Evolutionary conservation across 2,113 vertebrate genomes (phyloP).

Genomic region (Gnathonemus longibarbis): DNA sequence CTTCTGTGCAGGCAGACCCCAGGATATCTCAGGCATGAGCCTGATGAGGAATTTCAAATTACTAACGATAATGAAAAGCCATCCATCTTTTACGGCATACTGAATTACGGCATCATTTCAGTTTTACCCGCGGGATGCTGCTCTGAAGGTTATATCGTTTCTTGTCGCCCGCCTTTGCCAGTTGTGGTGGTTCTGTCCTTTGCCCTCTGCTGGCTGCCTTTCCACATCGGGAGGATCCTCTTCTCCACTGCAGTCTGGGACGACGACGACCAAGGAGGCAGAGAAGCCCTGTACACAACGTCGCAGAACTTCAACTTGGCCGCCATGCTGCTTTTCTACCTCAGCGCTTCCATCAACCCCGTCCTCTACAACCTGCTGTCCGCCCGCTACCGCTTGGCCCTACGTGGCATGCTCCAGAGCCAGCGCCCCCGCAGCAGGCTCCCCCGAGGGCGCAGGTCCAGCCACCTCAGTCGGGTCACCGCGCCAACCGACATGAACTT

Average conservation of each 20-base stretch:
- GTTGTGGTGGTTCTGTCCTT: slow-evolving; percentile 78
- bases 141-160: neutral
- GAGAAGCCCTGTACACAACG: slow-evolving; percentile 42
- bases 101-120: neutral
- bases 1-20: neutral
- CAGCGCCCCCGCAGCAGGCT: slow-evolving; percentile 13
- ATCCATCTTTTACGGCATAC: neutral
- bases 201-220: slow-evolving; percentile 79
- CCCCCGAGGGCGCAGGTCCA: neutral
- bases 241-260: slow-evolving; percentile 42
- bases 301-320: slow-evolving; percentile 78
- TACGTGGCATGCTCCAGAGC: slow-evolving; percentile 61
- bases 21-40: neutral
- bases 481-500: neutral
- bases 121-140: neutral
- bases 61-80: neutral
- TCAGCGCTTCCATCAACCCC: slow-evolving; percentile 78
- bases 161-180: slow-evolving; percentile 27
- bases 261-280: neutral
- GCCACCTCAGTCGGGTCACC: neutral
- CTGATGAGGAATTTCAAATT: neutral
- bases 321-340: slow-evolving; percentile 80
- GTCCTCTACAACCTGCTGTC: slow-evolving; percentile 82
- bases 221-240: slow-evolving; percentile 76
- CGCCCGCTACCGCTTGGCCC: slow-evolving; percentile 69